Evolutionary conservation across 2,797 vertebrate genomes (phyloP).

Genomic region (Echeneis naucrates): DNA sequence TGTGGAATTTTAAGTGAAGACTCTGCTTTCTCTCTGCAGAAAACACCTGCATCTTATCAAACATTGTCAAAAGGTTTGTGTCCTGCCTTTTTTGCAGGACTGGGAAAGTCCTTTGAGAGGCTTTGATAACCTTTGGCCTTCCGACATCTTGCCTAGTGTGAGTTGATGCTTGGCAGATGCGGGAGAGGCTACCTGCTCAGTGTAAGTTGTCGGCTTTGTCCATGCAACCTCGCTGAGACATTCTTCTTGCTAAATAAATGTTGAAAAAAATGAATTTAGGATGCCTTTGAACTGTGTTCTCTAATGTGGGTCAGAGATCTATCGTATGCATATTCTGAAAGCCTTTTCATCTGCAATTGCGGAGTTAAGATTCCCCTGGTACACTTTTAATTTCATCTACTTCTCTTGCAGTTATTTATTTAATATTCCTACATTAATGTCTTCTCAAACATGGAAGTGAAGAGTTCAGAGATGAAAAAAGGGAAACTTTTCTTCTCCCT

Average conservation of each 20-base stretch:
- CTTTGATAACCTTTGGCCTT: conserved; percentile 66
- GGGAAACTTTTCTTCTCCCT: conserved; percentile 62
- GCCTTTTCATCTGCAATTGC: conserved; percentile 84
- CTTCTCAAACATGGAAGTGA: conserved; percentile 74
- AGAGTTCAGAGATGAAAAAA: conserved; percentile 65
- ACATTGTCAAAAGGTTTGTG: conserved; percentile 61
- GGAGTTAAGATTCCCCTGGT: conserved; percentile 82
- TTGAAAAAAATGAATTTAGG: conserved; percentile 62
- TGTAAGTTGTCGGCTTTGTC: conserved; percentile 48
- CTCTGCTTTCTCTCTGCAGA: conserved; percentile 66
- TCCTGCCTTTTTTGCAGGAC: conserved; percentile 52
- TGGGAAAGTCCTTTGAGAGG: conserved; percentile 63
- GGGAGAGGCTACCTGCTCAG: conserved; percentile 57
- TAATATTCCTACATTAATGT: conserved; percentile 81
- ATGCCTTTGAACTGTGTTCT: conserved; percentile 82
- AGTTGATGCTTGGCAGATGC: conserved; percentile 63
- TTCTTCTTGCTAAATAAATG: conserved; percentile 60
- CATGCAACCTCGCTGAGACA: conserved; percentile 43
- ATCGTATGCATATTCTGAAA: conserved; percentile 79
- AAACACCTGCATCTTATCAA: conserved; percentile 82
- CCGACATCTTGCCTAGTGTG: conserved; percentile 64
- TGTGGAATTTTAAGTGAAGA: conserved; percentile 69
- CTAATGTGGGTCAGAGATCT: conserved; percentile 85
- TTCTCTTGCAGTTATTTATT: conserved; percentile 82
- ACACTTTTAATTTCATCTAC: conserved; percentile 82